These are phyloP conservation scores for Ginglymostoma cirratum DNA, from an alignment of 2,113 vertebrate genomes.

Conservation along the genomic window DNA sequence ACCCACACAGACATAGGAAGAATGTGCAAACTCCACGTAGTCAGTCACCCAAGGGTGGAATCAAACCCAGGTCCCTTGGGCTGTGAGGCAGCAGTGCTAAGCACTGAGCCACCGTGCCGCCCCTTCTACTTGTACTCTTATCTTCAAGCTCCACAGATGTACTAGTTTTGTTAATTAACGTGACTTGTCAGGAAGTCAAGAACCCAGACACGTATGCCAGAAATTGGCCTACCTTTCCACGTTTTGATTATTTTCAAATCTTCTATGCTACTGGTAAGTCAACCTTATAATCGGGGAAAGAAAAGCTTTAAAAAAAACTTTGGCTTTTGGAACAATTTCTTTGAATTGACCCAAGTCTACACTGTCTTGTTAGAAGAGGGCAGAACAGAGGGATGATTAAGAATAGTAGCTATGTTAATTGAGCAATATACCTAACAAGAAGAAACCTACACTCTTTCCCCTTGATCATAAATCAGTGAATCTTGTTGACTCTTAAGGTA, in stretches of 20 bases:
- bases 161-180: not conserved
- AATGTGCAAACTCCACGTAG: no score
- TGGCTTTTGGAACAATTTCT: not conserved
- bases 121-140: no score
- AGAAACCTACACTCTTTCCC: not conserved
- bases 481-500: not conserved
- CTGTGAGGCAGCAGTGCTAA: no score
- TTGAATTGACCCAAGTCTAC: not conserved
- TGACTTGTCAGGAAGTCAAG: not conserved
- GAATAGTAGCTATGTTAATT: conserved; percentile 11
- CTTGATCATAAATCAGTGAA: not conserved
- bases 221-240: not conserved
- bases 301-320: not conserved
- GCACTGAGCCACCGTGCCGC: no score
- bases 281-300: not conserved
- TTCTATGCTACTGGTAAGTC: not conserved
- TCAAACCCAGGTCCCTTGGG: no score
- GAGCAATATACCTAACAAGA: not conserved
- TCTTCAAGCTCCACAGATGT: not conserved
- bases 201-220: not conserved
- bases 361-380: not conserved
- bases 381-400: not conserved
- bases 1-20: no score
- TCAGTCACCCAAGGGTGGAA: no score
- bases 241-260: not conserved